Evolutionary conservation across 2,797 vertebrate genomes (phyloP).

Genomic region (Carduelis carduelis): DNA sequence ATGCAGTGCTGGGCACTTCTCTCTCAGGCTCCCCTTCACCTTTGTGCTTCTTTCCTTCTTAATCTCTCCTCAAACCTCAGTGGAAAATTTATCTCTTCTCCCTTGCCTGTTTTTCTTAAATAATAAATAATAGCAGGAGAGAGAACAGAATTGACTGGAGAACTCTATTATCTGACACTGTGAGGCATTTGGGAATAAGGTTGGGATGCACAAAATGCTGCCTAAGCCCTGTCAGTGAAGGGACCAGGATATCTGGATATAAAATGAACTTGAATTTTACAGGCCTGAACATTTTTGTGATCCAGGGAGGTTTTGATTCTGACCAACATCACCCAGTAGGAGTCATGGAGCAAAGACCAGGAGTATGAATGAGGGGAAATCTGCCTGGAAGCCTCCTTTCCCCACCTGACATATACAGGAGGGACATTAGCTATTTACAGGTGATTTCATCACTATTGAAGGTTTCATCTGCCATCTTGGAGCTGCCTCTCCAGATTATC

Average conservation of each 20-base stretch:
- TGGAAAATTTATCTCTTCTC: conserved; percentile 25
- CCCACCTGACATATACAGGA: not conserved
- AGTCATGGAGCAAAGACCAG: not conserved
- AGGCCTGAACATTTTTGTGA: not conserved
- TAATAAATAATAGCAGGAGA: conserved; percentile 47
- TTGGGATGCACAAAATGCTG: not conserved
- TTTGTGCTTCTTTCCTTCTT: not conserved
- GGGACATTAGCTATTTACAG: not conserved
- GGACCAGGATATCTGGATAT: not conserved
- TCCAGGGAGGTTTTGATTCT: not conserved
- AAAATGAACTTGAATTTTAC: not conserved
- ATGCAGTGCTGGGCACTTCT: not conserved
- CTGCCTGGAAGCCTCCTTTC: not conserved
- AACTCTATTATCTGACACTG: conserved; percentile 1
- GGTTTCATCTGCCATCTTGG: conserved; percentile 31
- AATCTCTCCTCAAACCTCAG: not conserved
- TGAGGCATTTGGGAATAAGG: not conserved
- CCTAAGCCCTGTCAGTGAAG: not conserved
- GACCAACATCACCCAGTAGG: not conserved
- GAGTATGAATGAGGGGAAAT: not conserved
- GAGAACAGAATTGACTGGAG: not conserved
- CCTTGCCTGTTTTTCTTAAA: conserved; percentile 28
- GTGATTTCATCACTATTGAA: conserved; percentile 41
- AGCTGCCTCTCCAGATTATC: conserved; percentile 37
- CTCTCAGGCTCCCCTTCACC: not conserved